phyloP scores from a whole-genome alignment of 2,113 vertebrate species.

The Dolichallabes microphthalmus region DNA sequence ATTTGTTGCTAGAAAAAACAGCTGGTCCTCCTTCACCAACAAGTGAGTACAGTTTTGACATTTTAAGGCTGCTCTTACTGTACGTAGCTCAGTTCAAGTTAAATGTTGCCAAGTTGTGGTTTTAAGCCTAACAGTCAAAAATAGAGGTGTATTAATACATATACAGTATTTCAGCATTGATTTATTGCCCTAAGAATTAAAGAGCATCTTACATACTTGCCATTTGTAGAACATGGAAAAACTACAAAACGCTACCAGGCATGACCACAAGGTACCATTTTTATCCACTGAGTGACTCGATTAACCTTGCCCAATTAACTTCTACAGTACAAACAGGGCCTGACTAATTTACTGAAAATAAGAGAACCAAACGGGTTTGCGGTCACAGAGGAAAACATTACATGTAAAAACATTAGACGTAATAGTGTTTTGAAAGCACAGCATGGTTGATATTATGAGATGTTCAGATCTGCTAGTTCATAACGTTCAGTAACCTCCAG shows the following conservation, averaged over 20 bases:
- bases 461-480: neutral
- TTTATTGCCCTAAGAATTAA: conserved; percentile 12
- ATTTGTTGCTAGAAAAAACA: conserved; percentile 55
- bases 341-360: conserved; percentile 44
- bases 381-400: neutral
- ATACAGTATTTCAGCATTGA: conserved; percentile 15
- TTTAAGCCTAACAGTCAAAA: neutral
- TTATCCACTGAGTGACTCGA: conserved; percentile 37
- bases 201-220: conserved; percentile 51
- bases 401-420: neutral
- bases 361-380: neutral
- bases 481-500: neutral
- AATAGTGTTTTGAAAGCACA: neutral
- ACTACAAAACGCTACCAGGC: conserved; percentile 60
- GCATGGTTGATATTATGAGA: neutral
- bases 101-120: neutral
- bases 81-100: neutral
- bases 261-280: conserved; percentile 39
- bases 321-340: neutral
- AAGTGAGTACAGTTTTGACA: conserved; percentile 59
- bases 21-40: conserved; percentile 49
- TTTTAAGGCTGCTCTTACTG: neutral
- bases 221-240: conserved; percentile 61
- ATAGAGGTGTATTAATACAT: neutral
- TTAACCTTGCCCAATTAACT: conserved; percentile 26